phyloP scores from a whole-genome alignment of 2,888 invertebrate genomes.

The Pterostichus madidus region DNA sequence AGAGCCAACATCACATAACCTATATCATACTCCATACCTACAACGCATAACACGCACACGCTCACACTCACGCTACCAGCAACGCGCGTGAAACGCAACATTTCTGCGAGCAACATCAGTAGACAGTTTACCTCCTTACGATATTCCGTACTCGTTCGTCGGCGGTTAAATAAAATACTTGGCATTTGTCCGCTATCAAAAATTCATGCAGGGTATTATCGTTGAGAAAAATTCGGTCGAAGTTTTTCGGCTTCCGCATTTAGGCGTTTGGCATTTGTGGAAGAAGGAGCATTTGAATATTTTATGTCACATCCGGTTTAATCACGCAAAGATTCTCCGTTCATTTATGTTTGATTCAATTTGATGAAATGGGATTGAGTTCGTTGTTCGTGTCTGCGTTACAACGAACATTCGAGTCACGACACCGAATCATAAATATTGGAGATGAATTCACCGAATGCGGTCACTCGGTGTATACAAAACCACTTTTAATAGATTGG shows the following conservation, averaged over 20 bases:
- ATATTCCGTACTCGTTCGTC: constrained; percentile 9
- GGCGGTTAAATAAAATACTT: constrained; percentile 47
- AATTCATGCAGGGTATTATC: constrained; percentile 35
- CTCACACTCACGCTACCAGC: not conserved
- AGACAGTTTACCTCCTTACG: not conserved
- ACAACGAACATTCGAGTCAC: constrained; percentile 26
- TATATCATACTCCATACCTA: constrained; percentile 19
- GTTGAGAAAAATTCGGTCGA: constrained; percentile 40
- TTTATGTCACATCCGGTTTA: constrained; percentile 58
- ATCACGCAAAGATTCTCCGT: constrained; percentile 64
- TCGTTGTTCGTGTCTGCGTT: constrained; percentile 59
- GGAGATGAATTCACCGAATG: constrained; percentile 23
- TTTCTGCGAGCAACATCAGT: not conserved
- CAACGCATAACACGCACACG: constrained; percentile 26
- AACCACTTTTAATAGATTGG: constrained; percentile 37
- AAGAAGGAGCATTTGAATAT: constrained; percentile 51
- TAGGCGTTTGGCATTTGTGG: constrained; percentile 15
- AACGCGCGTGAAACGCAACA: not conserved
- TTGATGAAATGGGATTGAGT: constrained; percentile 61
- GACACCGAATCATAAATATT: constrained; percentile 60
- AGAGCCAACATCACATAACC: constrained; percentile 2
- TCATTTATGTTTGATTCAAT: constrained; percentile 66
- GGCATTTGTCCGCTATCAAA: constrained; percentile 48
- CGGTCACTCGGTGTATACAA: constrained; percentile 38
- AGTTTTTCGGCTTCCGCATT: constrained; percentile 6